phyloP scores from a whole-genome alignment of 2,888 invertebrate genomes.

The Orchesellides sinensis region DNA sequence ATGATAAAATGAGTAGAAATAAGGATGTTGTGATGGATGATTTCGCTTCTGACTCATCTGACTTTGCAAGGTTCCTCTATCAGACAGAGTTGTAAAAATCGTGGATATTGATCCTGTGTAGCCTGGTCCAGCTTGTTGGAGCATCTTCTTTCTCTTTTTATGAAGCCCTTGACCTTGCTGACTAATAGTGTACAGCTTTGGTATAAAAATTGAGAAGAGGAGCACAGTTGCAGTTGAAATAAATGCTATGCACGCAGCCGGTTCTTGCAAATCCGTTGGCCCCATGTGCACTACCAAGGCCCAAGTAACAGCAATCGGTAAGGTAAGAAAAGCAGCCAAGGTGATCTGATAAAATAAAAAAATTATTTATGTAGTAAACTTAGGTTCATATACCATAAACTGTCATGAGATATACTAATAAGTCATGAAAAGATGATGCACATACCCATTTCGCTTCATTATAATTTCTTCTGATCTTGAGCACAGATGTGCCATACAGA shows the following conservation, averaged over 20 bases:
- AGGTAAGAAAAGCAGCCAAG: conserved; percentile 75
- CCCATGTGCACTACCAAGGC: conserved; percentile 73
- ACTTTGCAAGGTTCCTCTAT: conserved; percentile 74
- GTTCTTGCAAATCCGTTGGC: conserved; percentile 75
- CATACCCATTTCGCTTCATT: conserved; percentile 76
- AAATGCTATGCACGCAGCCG: conserved; percentile 76
- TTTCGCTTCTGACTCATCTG: conserved; percentile 73
- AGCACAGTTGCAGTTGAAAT: conserved; percentile 75
- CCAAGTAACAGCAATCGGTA: conserved; percentile 75
- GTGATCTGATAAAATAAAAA: conserved; percentile 66
- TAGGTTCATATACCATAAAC: too few species aligned
- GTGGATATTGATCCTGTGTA: conserved; percentile 75
- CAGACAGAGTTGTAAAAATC: conserved; percentile 75
- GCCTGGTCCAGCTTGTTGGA: conserved; percentile 73
- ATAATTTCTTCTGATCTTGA: conserved; percentile 76
- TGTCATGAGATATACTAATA: too few species aligned
- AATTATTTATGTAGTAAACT: too few species aligned
- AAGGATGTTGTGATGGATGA: conserved; percentile 47
- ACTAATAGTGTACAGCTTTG: conserved; percentile 76
- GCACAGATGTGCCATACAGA: conserved; percentile 76
- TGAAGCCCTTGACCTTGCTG: conserved; percentile 74
- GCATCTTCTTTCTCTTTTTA: conserved; percentile 75
- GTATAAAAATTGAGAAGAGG: conserved; percentile 76
- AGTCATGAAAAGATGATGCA: background rate
- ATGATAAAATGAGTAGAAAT: conserved; percentile 57